Base-by-base conservation (phyloP, 2,113 vertebrate genomes). In the Paradisaea rubra region DNA sequence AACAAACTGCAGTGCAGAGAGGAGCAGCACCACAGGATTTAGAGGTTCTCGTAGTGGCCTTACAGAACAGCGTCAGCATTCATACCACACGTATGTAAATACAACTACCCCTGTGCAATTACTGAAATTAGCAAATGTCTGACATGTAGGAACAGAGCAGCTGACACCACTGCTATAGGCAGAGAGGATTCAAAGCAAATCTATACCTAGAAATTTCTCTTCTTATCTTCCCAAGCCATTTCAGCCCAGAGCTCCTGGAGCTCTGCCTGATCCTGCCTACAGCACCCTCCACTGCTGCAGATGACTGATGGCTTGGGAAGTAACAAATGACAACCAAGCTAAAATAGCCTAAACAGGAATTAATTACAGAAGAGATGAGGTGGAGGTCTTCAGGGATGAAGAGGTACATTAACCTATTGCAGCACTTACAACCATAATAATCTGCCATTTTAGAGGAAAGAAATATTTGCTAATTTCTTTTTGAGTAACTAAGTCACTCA, bases 401-500 rank as follows among this genome's bases (percentile, higher is more conserved):
- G 81, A 92, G 28, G n/a, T 65, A 74, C 7, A 54, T 81, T 88
- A 94, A 93, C 81, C 39, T 88, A 68, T 0, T 91, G 84, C 60
- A 85, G 41, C 74, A 61, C 42, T 95, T 96, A 53, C 11, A 87
- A 35, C 35, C 73, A 57, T 71, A 76, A 90, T 87, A 95, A 81
- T 37, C 27, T 80, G 57, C 30, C 23, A 31, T 88, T 90, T 93
- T 64, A 83, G 89, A 91, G 61, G 61, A 92, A 88, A 72, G 28
- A 92, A 95, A 84, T 81, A 91, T 59, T 78, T 69, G 50, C 53
- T 95, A 66, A 82, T 96, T 94, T 94, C 31, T 90, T 91, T 91
- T 92, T 79, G 9, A 80, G 31, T 79, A 88, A 94, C 64, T 92
- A 45, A 88, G 45, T 86, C 77, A 69, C 20, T 33, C 30, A n/a